Conservation (phyloP, 2,888 invertebrate genomes). For the Crepidodera aurea region DNA sequence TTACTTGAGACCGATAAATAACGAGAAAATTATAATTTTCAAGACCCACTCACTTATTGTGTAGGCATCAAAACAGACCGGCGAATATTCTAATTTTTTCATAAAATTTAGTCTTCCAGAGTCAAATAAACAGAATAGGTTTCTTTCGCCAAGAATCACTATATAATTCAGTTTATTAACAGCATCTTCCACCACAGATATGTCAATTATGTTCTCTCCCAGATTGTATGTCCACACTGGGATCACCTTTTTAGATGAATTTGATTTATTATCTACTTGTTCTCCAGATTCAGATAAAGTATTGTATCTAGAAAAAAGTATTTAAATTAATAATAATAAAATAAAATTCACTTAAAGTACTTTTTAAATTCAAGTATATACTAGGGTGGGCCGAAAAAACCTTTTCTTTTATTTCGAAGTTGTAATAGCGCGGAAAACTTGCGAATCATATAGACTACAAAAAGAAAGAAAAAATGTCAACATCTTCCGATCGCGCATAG, state of each 20-base stretch:
- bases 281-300: conserved; percentile 77
- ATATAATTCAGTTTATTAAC: conserved; percentile 74
- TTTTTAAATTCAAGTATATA: too few relatives aligned
- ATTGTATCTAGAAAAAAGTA: conserved; percentile 77
- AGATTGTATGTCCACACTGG: conserved; percentile 85
- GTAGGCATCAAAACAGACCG: conserved; percentile 78
- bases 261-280: conserved; percentile 66
- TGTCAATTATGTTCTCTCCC: conserved; percentile 68
- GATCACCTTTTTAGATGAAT: conserved; percentile 67
- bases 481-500: too few relatives aligned
- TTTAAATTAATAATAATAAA: not conserved
- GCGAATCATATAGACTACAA: too few relatives aligned
- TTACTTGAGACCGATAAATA: too few relatives aligned
- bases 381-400: too few relatives aligned
- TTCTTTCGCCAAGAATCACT: conserved; percentile 83
- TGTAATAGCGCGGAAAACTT: too few relatives aligned
- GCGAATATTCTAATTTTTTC: conserved; percentile 85
- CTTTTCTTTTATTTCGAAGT: too few relatives aligned
- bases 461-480: too few relatives aligned
- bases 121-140: conserved; percentile 82
- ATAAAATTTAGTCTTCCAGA: conserved; percentile 82
- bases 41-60: conserved; percentile 69
- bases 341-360: too few relatives aligned
- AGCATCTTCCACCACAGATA: conserved; percentile 57
- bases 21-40: too few relatives aligned